Evolutionary conservation across 2,797 vertebrate species (phyloP).

Genomic region (Atherinosoma microstoma): DNA sequence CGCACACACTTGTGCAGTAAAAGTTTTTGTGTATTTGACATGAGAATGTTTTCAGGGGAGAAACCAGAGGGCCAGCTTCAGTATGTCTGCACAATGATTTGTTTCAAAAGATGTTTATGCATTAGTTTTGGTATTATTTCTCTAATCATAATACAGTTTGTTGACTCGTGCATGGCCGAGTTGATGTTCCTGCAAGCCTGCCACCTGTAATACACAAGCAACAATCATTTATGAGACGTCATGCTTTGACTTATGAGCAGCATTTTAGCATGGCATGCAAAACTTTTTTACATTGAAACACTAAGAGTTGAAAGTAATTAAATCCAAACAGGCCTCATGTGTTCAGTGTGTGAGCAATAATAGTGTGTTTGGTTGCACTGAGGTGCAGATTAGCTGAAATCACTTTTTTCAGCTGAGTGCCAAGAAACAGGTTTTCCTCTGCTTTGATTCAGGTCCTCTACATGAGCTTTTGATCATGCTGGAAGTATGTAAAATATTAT

Average conservation of each 20-base stretch:
- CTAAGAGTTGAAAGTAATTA: neutral
- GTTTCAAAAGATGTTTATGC: fast-evolving
- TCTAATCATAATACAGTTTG: neutral
- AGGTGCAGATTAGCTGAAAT: conserved; percentile 25
- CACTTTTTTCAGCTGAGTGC: conserved; percentile 10
- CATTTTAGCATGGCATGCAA: neutral
- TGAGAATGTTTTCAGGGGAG: neutral
- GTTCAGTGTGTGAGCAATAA: neutral
- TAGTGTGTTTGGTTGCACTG: neutral
- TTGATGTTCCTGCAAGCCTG: neutral
- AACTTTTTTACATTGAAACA: neutral
- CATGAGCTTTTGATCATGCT: no score
- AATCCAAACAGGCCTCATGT: neutral
- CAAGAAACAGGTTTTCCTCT: conserved; percentile 3
- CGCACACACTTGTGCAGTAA: neutral
- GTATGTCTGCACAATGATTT: neutral
- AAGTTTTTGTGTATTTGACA: neutral
- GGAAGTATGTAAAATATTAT: no score
- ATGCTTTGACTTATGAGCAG: neutral
- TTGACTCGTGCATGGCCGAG: neutral
- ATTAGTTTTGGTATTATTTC: neutral
- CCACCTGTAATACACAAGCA: neutral
- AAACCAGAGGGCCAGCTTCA: neutral
- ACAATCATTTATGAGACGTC: neutral
- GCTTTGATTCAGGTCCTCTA: neutral